Conservation (phyloP, 2,113 vertebrate species). For the Chinchilla lanigera region DNA sequence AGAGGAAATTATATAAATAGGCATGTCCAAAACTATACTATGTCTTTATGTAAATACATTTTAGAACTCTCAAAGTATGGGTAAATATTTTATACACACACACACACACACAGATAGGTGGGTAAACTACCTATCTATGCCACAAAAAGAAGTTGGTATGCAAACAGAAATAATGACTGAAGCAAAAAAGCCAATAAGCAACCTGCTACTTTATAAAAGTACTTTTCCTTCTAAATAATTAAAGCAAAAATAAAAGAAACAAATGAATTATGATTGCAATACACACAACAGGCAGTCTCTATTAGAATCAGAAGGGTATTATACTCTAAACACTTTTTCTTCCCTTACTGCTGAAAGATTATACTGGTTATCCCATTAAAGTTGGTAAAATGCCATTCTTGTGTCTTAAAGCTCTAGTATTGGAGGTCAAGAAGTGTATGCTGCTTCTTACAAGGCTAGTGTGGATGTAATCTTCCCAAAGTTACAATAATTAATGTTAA, state of each 20-base stretch:
- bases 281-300: constrained; percentile 90
- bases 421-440: constrained; percentile 99
- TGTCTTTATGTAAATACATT: constrained; percentile 79
- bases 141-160: constrained; percentile 86
- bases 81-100: constrained; percentile 80
- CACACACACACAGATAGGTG: neutral
- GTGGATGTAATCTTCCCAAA: constrained; percentile 99
- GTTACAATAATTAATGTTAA: constrained; percentile 99
- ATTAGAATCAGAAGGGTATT: constrained; percentile 96
- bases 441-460: constrained; percentile 98
- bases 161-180: constrained; percentile 83
- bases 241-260: constrained; percentile 88
- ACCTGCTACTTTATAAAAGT: constrained; percentile 80
- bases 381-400: constrained; percentile 99
- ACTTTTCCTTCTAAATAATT: constrained; percentile 87
- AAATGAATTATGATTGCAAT: constrained; percentile 90
- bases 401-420: constrained; percentile 99
- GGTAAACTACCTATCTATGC: neutral
- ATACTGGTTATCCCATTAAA: constrained; percentile 99
- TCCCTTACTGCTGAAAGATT: constrained; percentile 98
- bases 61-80: constrained; percentile 82
- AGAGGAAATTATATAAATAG: constrained; percentile 81
- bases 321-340: constrained; percentile 97
- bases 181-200: constrained; percentile 86
- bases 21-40: constrained; percentile 78